Conservation (phyloP, 2,797 vertebrate genomes). For the Xenops minutus region DNA sequence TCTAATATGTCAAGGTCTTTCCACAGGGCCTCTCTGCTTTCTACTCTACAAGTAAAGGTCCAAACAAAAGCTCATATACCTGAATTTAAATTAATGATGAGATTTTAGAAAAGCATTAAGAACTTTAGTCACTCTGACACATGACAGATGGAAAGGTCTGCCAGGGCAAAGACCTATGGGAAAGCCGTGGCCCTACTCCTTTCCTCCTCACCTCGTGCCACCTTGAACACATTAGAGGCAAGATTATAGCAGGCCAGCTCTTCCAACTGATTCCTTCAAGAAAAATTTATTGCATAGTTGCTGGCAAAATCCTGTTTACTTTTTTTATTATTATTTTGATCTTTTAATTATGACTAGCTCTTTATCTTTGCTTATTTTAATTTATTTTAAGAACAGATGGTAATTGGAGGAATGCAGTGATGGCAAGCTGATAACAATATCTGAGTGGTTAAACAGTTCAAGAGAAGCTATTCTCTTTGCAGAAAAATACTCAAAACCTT, state of each 20-base stretch:
- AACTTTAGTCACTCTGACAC: not conserved
- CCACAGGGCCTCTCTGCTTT: not conserved
- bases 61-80: not conserved
- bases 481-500: not conserved
- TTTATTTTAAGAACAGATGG: not conserved
- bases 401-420: not conserved
- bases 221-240: not conserved
- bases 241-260: not conserved
- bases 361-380: not conserved
- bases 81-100: not conserved
- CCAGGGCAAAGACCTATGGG: not conserved
- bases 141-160: not conserved
- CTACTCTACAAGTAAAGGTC: not conserved
- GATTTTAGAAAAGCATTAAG: not conserved
- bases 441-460: not conserved
- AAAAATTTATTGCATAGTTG: not conserved
- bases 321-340: not conserved
- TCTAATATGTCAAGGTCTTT: not conserved
- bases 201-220: not conserved
- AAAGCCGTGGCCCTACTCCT: not conserved
- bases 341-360: not conserved
- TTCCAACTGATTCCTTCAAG: not conserved
- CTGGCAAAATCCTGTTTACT: not conserved
- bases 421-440: not conserved
- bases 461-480: not conserved